Evolutionary conservation across 2,797 vertebrate genomes (phyloP).

Genomic region (Lophius americanus): DNA sequence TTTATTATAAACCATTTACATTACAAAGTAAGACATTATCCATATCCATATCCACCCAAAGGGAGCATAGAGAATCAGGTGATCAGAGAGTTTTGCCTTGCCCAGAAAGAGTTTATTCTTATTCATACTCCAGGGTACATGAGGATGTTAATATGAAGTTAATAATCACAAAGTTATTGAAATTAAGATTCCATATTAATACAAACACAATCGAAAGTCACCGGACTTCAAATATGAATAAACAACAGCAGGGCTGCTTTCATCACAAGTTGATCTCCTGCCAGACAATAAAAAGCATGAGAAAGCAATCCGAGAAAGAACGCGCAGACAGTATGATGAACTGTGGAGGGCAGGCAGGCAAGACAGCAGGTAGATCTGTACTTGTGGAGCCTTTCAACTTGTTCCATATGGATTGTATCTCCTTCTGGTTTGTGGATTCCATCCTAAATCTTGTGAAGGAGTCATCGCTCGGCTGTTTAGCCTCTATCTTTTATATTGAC

Average conservation of each 20-base stretch:
- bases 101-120: conserved; percentile 3
- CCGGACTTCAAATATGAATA: conserved; percentile 42
- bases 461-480: neutral
- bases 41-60: conserved; percentile 38
- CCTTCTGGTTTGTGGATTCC: neutral
- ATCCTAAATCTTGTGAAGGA: neutral
- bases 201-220: conserved; percentile 20
- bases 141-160: conserved; percentile 28
- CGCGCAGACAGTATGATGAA: neutral
- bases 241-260: conserved; percentile 19
- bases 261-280: conserved; percentile 1
- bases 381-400: neutral
- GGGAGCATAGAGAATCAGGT: conserved; percentile 28
- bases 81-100: conserved; percentile 22
- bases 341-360: neutral
- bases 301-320: conserved; percentile 15
- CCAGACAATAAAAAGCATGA: conserved; percentile 11
- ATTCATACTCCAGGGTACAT: conserved; percentile 12
- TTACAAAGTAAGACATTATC: conserved; percentile 68
- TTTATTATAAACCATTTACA: conserved; percentile 79
- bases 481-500: no score
- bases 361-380: conserved; percentile 7
- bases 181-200: neutral
- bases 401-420: neutral
- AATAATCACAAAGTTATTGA: conserved; percentile 19